Base-by-base conservation (phyloP, 2,113 vertebrate genomes). In the Phylloscopus trochilus region DNA sequence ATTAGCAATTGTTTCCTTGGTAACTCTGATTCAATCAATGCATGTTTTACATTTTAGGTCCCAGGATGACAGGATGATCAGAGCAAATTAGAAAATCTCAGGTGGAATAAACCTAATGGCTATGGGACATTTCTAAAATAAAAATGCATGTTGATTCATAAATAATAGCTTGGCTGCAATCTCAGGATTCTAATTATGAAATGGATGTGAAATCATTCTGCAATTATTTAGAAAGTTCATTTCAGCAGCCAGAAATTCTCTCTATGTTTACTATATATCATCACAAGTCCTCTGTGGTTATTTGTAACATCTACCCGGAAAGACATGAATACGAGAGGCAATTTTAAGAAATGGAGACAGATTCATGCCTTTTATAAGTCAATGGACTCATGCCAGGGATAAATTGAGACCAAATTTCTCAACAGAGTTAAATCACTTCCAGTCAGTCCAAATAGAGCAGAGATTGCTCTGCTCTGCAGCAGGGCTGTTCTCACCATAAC, bases 211-310 rank as follows among this genome's bases (percentile, higher is more conserved):
- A 90, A 92, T 88, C 44, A 72, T 87, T 78, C 80, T 79, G 62
- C 87, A 93, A 92, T 88, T 82, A 89, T 74, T 92, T 92, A 90
- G 85, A 89, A 97, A 94, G 83, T 89, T 96, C 49, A 66, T 81
- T 94, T 89, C 79, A 83, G 76, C 66, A 86, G 68, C 64, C 68
- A 94, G 76, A 96, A 95, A 92, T 90, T 81, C 63, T 83, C 49
- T 82, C 66, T 47, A 0, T 78, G 22, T 92, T 93, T 92, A 68
- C 68, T 64, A 43, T 56, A 60, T 15, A 84, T 75, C 85, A 58
- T 43, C 79, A 58, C 37, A 83, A 96, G n/a, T 64, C 64, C 60
- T 76, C 60, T 68, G 69, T 52, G 49, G 49, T 72, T 89, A 52
- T 90, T 93, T 96, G 64, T 85, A 91, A 39, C 44, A 47, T 83